Conservation (phyloP, 1,140 invertebrate species). For the Orchesella cincta region DNA sequence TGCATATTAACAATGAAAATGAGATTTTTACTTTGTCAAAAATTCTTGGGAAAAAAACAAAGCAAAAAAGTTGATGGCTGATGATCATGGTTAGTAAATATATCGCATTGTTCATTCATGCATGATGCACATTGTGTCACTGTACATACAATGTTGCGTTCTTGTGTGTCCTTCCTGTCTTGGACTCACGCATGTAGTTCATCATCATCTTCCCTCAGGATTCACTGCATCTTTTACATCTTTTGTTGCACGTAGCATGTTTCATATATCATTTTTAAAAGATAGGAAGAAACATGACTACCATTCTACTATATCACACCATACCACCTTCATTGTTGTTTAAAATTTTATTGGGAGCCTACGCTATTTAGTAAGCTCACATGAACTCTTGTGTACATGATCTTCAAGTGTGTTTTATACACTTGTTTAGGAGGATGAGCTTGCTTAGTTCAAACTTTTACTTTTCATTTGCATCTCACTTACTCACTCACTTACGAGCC, state of each 20-base stretch:
- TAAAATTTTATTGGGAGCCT: not conserved
- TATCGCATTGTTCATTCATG: too few species aligned
- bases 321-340: not conserved
- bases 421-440: too few species aligned
- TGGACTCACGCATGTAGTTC: not conserved
- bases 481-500: not conserved
- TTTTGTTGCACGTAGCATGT: not conserved
- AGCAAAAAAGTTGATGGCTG: too few species aligned
- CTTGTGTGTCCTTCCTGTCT: slow-evolving; percentile 11
- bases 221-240: not conserved
- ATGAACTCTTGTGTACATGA: too few species aligned
- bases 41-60: not conserved
- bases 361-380: not conserved
- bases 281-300: not conserved
- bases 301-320: too few species aligned
- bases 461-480: slow-evolving; percentile 18
- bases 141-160: too few species aligned
- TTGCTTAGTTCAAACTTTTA: too few species aligned
- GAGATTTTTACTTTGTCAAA: not conserved
- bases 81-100: too few species aligned
- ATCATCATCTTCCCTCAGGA: not conserved
- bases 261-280: not conserved
- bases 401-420: too few species aligned
- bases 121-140: too few species aligned
- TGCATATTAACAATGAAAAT: not conserved